Conservation (phyloP, 2,797 vertebrate species). For the Rhinoraja longicauda region DNA sequence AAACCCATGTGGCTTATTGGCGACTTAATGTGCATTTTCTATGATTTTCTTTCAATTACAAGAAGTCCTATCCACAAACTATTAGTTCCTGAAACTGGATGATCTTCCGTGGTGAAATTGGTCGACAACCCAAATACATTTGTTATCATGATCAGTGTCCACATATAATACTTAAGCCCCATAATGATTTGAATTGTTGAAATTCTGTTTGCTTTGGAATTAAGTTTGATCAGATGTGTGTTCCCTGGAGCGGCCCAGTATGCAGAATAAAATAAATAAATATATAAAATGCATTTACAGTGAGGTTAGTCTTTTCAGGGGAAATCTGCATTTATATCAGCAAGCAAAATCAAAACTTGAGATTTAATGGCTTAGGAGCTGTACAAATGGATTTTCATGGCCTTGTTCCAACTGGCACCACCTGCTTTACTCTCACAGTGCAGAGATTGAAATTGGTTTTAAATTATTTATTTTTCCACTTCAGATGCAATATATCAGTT, state of each 20-base stretch:
- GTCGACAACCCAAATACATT: background rate
- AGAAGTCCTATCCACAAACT: background rate
- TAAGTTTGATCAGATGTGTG: background rate
- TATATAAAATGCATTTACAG: background rate
- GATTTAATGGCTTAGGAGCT: background rate
- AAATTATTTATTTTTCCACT: background rate
- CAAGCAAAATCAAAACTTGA: background rate
- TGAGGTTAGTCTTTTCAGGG: background rate
- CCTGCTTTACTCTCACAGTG: background rate
- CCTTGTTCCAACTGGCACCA: constrained; percentile 8
- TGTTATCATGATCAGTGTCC: background rate
- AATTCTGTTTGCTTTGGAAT: background rate
- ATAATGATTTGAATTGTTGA: constrained; percentile 11
- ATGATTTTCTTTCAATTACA: background rate
- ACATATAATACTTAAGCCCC: background rate
- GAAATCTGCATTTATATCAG: constrained; percentile 11
- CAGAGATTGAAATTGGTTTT: background rate
- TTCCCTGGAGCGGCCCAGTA: background rate
- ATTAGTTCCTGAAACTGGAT: background rate
- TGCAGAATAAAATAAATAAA: background rate
- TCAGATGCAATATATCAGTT: constrained; percentile 1
- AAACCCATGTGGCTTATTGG: background rate
- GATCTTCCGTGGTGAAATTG: background rate
- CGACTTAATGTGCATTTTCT: background rate
- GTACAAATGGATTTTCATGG: background rate